Base-by-base conservation (phyloP, 2,113 vertebrate genomes). In the Verasper variegatus region DNA sequence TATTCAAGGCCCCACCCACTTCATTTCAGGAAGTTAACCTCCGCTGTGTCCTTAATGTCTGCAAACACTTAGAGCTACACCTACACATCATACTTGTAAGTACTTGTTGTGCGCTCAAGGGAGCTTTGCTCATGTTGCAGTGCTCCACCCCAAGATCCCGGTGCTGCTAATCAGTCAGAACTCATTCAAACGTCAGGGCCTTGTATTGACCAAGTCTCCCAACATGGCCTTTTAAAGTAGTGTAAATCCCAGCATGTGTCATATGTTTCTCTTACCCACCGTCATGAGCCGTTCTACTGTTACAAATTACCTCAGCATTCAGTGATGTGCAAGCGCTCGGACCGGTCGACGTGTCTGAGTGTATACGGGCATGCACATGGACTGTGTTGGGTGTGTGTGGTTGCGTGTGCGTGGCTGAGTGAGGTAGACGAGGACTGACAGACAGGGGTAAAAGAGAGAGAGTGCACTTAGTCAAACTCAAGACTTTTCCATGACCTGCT, bases 401-500 rank as follows among this genome's bases (percentile, higher is more conserved):
- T 14, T 15, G 54, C 55, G 71, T n/a, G 59, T 64, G 86, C 61
- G 51, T 54, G 51, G 83, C 79, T 67, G 83, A 65, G 64, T 82
- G 84, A 82, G 62, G 77, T 70, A 82, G 74, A 63, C 75, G 86
- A 68, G 58, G 86, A 85, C 81, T 86, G 90, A 91, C 87, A 74
- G 88, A 88, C 82, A 84, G 68, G 68, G 64, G 82, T 64, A 79
- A 85, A 84, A 80, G 61, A 63, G 85, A 84, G 82, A 81, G 88
- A 88, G 83, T 83, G 80, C 89, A 91, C 92, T 91, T 92, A 85
- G 86, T 89, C 87, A 90, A 89, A 90, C 92, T 91, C 81, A 71
- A 89, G 90, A 92, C 92, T 92, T 94, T 93, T 94, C 93, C 92
- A 94, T 94, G 93, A 94, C 86, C 89, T 90, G 80, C 71, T 91